Conservation (phyloP, 2,888 invertebrate genomes). For the Megastigmus dorsalis region DNA sequence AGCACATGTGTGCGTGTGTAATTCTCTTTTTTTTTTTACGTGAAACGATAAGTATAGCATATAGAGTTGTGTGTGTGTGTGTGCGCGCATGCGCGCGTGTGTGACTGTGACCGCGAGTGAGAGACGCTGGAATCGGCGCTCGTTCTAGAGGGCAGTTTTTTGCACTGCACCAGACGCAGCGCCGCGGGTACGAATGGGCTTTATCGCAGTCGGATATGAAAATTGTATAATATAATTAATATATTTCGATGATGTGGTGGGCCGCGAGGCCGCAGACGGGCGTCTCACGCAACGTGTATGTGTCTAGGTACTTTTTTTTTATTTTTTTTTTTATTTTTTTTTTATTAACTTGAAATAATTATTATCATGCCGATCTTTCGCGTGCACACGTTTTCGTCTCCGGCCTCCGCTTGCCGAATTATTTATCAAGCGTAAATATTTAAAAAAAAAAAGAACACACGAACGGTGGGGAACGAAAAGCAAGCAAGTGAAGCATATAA, state of each 20-base stretch:
- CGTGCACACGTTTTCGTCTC: constrained; percentile 52
- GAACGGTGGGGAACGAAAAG: constrained; percentile 54
- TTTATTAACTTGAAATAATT: constrained; percentile 63
- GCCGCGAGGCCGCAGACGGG: constrained; percentile 60
- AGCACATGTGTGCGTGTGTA: background rate
- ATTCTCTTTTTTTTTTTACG: constrained; percentile 61
- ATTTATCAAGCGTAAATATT: constrained; percentile 73
- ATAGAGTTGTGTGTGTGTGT: constrained; percentile 13
- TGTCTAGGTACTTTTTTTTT: constrained; percentile 48
- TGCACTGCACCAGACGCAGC: constrained; percentile 43
- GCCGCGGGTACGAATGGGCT: constrained; percentile 46
- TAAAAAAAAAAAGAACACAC: constrained; percentile 59
- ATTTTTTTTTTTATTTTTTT: constrained; percentile 64
- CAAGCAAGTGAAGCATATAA: constrained; percentile 54
- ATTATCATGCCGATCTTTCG: constrained; percentile 56
- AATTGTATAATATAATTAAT: constrained; percentile 74
- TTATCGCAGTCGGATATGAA: constrained; percentile 45
- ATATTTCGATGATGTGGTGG: constrained; percentile 69
- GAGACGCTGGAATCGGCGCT: constrained; percentile 51
- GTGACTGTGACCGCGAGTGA: constrained; percentile 21
- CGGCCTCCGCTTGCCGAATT: constrained; percentile 58
- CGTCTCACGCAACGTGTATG: constrained; percentile 49
- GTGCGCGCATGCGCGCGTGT: constrained; percentile 11
- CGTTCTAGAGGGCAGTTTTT: constrained; percentile 50
- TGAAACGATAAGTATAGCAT: constrained; percentile 53